Base-by-base conservation (phyloP, 2,888 invertebrate genomes). In the Mimas tiliae region DNA sequence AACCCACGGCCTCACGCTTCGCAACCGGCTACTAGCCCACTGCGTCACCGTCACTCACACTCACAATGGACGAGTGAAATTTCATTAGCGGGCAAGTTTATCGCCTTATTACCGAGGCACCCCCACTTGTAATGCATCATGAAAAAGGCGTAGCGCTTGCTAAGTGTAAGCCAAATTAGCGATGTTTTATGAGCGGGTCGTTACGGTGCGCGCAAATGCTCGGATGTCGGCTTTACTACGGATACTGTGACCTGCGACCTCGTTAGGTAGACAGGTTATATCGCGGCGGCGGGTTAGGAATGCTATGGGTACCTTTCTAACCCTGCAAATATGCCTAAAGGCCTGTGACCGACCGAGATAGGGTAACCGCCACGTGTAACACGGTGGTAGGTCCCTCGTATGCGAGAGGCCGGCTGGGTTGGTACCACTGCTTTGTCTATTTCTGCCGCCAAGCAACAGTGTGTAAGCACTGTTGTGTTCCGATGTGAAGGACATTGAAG, bases 101-200 rank as follows among this genome's bases (percentile, higher is more conserved):
- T 58, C 64, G 50, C 48, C 48, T 45, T 62, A 65, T 65, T 62
- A 65, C 48, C 27, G 42, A 19, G 27, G 48, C 16, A 21, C 47
- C 58, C 34, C 38, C 65, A 55, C 55, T 63, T 55, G 55, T 63
- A 52, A 63, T 67, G 55, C 38, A 58, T 67, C 67, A 64, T 69
- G 69, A 68, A 69, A 70, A 76, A 71, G 62, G 64, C 70, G 71
- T 65, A 65, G 64, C 63, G 69, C 62, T 47, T 45, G 66, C 88
- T 84, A 83, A 89, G 87, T 88, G 90, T 84, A 86, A 86, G 89
- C 87, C 89, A 88, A 87, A 92, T 91, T 90, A 90, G 86, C 81
- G 88, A 91, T 91, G 90, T 89, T 92, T 93, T 91, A 93, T 87
- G 91, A 87, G 75, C 71, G 68, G 74, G 85, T 84, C 88, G 88